Percentiles rank a stretch among this genome's conserved stretches.
These are phyloP conservation scores for Eubucco bourcierii DNA, from an alignment of 2,113 vertebrate genomes.

Conservation along the genomic window DNA sequence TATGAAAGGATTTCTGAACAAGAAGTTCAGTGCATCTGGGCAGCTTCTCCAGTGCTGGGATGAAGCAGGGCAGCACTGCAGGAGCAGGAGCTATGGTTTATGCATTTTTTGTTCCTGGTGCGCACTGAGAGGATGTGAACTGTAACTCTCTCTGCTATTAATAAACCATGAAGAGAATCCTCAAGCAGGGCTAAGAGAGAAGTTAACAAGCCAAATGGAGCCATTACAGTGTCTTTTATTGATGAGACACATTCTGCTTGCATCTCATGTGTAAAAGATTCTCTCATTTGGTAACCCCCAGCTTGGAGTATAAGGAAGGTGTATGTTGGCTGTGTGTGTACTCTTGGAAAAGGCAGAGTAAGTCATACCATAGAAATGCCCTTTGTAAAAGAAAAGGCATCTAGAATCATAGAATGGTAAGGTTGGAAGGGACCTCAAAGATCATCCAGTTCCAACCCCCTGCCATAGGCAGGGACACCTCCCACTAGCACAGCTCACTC, in stretches of 20 bases:
- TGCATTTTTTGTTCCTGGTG: constrained; percentile 30
- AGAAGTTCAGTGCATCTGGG: background rate
- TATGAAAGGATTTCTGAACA: background rate
- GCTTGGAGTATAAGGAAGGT: background rate
- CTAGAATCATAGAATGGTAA: background rate
- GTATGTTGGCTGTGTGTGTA: background rate
- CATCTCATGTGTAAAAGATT: constrained; percentile 9
- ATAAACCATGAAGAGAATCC: constrained; percentile 44
- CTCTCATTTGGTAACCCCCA: background rate
- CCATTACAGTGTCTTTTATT: constrained; percentile 50
- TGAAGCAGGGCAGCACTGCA: background rate
- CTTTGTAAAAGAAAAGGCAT: background rate
- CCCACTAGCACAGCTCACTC: too few species aligned
- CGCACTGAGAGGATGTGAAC: constrained; percentile 19
- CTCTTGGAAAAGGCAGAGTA: background rate
- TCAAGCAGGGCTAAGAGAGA: constrained; percentile 18
- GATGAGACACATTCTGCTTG: constrained; percentile 9
- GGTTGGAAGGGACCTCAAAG: too few species aligned
- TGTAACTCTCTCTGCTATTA: background rate
- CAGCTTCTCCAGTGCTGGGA: background rate
- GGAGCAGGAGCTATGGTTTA: constrained; percentile 20
- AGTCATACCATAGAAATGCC: background rate
- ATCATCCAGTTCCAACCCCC: too few species aligned
- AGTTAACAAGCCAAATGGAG: constrained; percentile 39
- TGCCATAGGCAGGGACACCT: too few species aligned